Base-by-base conservation (phyloP, 2,797 vertebrate genomes). In the Phyllotis vaccarum region DNA sequence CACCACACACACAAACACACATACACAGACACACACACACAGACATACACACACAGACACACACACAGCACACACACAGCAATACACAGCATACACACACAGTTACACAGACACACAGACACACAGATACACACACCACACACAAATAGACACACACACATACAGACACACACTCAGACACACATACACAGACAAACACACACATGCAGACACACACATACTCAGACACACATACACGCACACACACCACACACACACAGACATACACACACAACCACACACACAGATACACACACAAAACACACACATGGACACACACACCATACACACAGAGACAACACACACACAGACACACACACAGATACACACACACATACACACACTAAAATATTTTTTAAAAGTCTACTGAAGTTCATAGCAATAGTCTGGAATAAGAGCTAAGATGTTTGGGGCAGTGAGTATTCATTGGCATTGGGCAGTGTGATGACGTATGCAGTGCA, bases 71-170 rank as follows among this genome's bases (percentile, higher is more conserved):
- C 16, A 12, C n/a, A 24, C 9, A n/a, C n/a, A n/a, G n/a, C n/a
- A n/a, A 6, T 3, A 40, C 2, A 0, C 37, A 1, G 24, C 27
- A 1, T 12, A 29, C 29, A 21, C 6, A 1, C 10, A 11, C 21
- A 5, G n/a, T n/a, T n/a, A n/a, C 16, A 12, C n/a, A 24, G 3
- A 1, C 6, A 29, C 29, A 21, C 6, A 1, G 3, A 11, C 21
- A 5, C 16, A 12, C n/a, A 24, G 3, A 6, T 3, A 40, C 2
- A 0, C 37, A 1, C 27, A 1, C 6, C 29, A 21, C 6, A 1
- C 10, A 11, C 21, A 5, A 6, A 12, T 19, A 24, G 3, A 40
- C 2, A 0, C 37, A 1, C 27, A 14, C 27, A 1, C 6, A 29
- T 19, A 21, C 6, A 1, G 3, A 11, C 21, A 5, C 16, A 12